Base-by-base conservation (phyloP, 2,797 vertebrate species). In the Mus spretus region DNA sequence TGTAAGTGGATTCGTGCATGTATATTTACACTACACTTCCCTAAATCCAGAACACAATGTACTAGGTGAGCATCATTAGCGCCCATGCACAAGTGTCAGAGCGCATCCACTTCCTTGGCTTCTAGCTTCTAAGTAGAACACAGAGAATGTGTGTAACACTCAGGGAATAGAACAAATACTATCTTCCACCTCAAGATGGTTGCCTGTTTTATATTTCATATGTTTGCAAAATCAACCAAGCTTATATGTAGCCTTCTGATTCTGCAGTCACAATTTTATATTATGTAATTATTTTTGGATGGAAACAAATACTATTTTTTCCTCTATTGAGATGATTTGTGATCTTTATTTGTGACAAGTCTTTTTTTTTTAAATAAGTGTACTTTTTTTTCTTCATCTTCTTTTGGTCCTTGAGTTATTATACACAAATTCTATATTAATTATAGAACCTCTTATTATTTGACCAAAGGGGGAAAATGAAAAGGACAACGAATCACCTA, bases 1-100 rank as follows among this genome's bases (percentile, higher is more conserved):
- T 97, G 87, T 95, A 91, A 96, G 17, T 96, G 87, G 79, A 86
- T 88, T 95, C 67, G 5, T 96, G 97, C 97, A 97, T 98, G 97
- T 8, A 0, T 93, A 87, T 95, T 96, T 84, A 93, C 91, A 95
- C n/a, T 90, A 70, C 53, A 22, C 44, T 80, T 90, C 44, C 67
- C 61, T 31, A 63, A 63, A 53, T 63, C 61, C 81, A 61, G 94
- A 94, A 89, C 72, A 84, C 37, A 96, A 72, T 15, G n/a, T 61
- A 15, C 37, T 55, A 12, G 24, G 22, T 78, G 31, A 34, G 22
- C 87, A 75, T 28, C 13, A 24, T 37, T 2, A 8, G 75, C 31
- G 4, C 59, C 10, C 7, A 57, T 19, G 40, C 26, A 22, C 17
- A 61, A 15, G 14, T 22, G 70, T 24, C 34, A 3, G 67, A 61